Evolutionary conservation across 2,797 vertebrate species (phyloP).

Genomic region (Hydrophis major): DNA sequence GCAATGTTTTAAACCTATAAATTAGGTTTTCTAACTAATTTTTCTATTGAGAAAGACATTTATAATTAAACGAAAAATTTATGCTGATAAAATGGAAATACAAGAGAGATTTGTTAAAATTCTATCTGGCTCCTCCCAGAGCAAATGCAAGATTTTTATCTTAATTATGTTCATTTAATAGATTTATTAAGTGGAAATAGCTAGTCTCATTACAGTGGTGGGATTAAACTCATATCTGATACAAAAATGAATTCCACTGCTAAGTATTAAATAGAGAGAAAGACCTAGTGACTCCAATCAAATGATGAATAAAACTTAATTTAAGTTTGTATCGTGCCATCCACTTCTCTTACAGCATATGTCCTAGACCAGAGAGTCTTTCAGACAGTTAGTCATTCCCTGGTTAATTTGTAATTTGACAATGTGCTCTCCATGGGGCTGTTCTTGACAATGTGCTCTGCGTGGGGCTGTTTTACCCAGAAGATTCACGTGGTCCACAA

Average conservation of each 20-base stretch:
- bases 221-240: not conserved
- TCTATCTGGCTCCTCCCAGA: not conserved
- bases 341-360: too few relatives aligned
- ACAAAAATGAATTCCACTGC: not conserved
- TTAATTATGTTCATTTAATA: not conserved
- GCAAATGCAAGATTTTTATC: constrained; percentile 7
- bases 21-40: not conserved
- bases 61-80: not conserved
- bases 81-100: constrained; percentile 5
- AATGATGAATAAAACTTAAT: not conserved
- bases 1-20: not conserved
- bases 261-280: not conserved
- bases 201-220: rapidly evolving
- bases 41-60: not conserved
- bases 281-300: not conserved
- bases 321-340: not conserved
- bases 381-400: not conserved
- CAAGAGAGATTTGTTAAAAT: not conserved
- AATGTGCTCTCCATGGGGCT: not conserved
- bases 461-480: not conserved
- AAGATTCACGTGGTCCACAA: not conserved
- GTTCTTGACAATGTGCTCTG: not conserved
- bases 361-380: not conserved
- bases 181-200: not conserved
- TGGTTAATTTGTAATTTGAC: not conserved